These are phyloP conservation scores for Temnopleurus reevesii DNA, from an alignment of 53 echinoderm and acorn worm genomes.

Conservation along the genomic window DNA sequence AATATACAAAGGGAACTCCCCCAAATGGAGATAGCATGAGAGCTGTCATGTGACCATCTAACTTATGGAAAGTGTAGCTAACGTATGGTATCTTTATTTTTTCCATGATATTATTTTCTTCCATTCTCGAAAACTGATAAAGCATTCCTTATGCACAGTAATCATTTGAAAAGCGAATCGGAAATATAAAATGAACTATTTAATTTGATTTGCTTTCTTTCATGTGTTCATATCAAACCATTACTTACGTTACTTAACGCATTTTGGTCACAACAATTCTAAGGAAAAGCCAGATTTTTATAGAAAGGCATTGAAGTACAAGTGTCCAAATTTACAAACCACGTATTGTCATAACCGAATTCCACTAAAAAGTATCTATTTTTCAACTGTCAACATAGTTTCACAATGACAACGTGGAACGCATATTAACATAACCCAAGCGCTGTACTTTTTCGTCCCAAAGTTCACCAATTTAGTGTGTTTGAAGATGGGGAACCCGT, in stretches of 20 bases:
- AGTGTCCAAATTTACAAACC: neutral
- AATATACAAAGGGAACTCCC: too few relatives aligned
- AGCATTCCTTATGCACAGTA: too few relatives aligned
- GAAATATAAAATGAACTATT: too few relatives aligned
- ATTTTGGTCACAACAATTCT: neutral
- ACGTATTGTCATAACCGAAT: neutral
- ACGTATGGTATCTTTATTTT: too few relatives aligned
- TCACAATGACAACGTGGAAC: neutral
- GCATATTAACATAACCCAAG: neutral
- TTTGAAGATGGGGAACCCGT: neutral
- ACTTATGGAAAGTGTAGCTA: too few relatives aligned
- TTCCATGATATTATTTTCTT: too few relatives aligned
- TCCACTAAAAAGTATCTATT: neutral
- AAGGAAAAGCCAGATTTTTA: neutral
- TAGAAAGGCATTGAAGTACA: neutral
- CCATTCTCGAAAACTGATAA: too few relatives aligned
- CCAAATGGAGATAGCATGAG: too few relatives aligned
- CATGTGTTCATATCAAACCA: too few relatives aligned
- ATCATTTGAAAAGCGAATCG: too few relatives aligned
- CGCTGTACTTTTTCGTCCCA: neutral
- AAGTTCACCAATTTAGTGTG: neutral
- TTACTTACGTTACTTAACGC: neutral
- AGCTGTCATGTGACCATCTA: too few relatives aligned
- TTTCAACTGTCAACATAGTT: neutral
- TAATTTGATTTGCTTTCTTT: too few relatives aligned